phyloP scores from a whole-genome alignment of 2,888 invertebrate species.

The Phaedon cochleariae region DNA sequence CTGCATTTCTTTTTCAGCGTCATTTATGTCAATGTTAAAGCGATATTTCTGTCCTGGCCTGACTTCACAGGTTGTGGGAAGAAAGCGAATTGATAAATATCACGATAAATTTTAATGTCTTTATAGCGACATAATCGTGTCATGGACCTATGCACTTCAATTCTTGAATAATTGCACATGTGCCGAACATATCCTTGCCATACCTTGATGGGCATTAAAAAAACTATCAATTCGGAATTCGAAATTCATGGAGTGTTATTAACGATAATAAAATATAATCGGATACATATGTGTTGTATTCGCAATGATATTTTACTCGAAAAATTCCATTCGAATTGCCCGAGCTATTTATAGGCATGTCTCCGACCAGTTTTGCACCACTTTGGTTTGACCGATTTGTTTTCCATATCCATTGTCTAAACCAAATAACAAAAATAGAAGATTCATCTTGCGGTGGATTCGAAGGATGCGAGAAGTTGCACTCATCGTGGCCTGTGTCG shows the following conservation, averaged over 20 bases:
- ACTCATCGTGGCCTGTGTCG: too few relatives aligned
- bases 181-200: not conserved
- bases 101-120: slow-evolving; percentile 30
- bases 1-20: not conserved
- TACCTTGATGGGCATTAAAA: not conserved
- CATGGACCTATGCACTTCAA: slow-evolving; percentile 27
- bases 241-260: not conserved
- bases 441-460: too few relatives aligned
- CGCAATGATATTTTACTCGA: not conserved
- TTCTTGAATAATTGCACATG: slow-evolving; percentile 20
- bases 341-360: not conserved
- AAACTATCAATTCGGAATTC: not conserved
- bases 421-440: not conserved
- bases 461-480: too few relatives aligned
- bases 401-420: not conserved
- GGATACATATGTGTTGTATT: not conserved
- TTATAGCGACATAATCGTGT: slow-evolving; percentile 35
- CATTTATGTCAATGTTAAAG: not conserved
- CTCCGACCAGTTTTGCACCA: not conserved
- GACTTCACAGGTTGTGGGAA: slow-evolving; percentile 8
- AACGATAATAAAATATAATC: not conserved
- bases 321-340: not conserved
- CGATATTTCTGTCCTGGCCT: slow-evolving; percentile 16
- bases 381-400: not conserved
- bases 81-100: slow-evolving; percentile 14